phyloP scores from a whole-genome alignment of 2,888 invertebrate genomes.

The Bibio marci region DNA sequence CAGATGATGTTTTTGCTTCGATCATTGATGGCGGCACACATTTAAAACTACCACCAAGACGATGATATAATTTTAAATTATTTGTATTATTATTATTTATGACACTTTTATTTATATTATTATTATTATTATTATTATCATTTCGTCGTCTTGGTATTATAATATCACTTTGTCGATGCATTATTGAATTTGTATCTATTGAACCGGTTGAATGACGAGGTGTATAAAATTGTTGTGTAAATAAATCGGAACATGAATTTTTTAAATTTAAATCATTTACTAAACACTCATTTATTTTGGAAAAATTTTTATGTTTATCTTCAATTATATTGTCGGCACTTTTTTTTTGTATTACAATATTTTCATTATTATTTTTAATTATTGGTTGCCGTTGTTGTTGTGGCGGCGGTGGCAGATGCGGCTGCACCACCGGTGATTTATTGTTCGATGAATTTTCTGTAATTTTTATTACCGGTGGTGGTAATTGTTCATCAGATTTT shows the following conservation, averaged over 20 bases:
- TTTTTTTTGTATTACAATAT: not conserved
- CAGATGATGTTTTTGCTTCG: not conserved
- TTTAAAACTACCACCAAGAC: constrained; percentile 6
- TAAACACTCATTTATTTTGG: too few relatives aligned
- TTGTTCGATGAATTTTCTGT: too few relatives aligned
- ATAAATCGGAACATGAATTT: not conserved
- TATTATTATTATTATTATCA: not conserved
- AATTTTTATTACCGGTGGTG: too few relatives aligned
- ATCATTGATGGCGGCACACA: not conserved
- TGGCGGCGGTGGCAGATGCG: too few relatives aligned
- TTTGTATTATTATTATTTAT: not conserved
- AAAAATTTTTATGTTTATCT: too few relatives aligned
- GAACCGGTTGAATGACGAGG: not conserved
- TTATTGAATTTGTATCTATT: constrained; percentile 1
- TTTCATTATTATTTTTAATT: too few relatives aligned
- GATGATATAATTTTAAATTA: constrained; percentile 3
- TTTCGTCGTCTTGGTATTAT: not conserved
- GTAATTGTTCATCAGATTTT: not conserved
- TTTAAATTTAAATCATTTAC: not conserved
- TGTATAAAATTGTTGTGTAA: constrained; percentile 1
- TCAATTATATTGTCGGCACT: not conserved
- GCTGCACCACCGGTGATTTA: too few relatives aligned
- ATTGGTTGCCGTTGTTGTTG: too few relatives aligned
- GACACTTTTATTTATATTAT: not conserved
- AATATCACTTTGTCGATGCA: not conserved